Evolutionary conservation across 2,888 invertebrate genomes (phyloP), one percentile per base, ranked within the genome.

Genomic region (Euproctis similis): DNA sequence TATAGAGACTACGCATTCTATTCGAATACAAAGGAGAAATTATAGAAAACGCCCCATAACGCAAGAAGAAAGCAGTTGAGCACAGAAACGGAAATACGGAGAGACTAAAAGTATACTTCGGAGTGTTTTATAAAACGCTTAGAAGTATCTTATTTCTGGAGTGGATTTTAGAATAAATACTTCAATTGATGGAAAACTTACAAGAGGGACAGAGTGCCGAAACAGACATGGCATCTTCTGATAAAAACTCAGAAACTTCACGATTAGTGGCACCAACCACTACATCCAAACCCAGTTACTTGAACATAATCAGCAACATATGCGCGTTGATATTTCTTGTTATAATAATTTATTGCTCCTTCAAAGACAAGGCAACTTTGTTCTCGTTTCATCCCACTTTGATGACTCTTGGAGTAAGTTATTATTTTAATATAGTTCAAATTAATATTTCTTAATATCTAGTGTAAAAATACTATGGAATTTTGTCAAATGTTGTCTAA

Each of bases 301-400:
- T 84, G 32, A 84, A 84, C 50, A 22, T 82, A 13, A 39, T 64
- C 17, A 76, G 71, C 39, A 82, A 82, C 39, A 17, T 72, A 27
- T 72, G 76, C 45, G 70, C 71, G 3, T 10, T 77, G 6, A 34
- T 73, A 26, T 69, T 80, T 38, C 38, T 73, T 20, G 68, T 65
- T 10, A 67, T 80, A 23, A 67, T 84, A 14, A 31, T 48, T 19
- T 82, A 74, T 30, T 74, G 74, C 39, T 72, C 74, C 43, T 78
- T 82, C 37, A 59, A 50, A 28, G 52, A 72, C 46, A 76, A 63
- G 1, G 63, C 60, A 8, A 33, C 62, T 3, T 52, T 85, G 23
- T 85, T 85, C 53, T 71, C 85, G 8, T 85, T 84, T 53, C 85
- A 85, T 54, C 85, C 85, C 9, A 71, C 59, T 29, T 50, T 82